Evolutionary conservation across 2,888 invertebrate species (phyloP), one percentile per base, ranked within the genome.

Genomic region (Endotricha flammealis): DNA sequence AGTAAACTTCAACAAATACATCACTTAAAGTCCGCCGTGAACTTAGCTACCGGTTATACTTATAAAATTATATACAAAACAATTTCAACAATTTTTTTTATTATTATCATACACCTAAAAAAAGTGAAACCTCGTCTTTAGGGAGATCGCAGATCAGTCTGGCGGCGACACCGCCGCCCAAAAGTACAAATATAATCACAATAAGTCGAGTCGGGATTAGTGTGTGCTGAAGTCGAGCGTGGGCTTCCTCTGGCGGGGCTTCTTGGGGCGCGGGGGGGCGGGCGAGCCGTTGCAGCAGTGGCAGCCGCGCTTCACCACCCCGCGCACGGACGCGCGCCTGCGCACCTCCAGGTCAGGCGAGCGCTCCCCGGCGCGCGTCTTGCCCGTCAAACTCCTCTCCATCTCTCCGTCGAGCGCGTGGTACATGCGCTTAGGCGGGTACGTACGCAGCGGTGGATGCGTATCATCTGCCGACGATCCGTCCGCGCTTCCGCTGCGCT

Each of bases 271-370:
- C 0, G 82, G 79, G 5, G 89, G 82, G 2, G 88, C 85, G 1
- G 89, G 87, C 0, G 86, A 80, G 4, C 90, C 90, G 57, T 79
- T 88, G 64, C 91, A 91, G 63, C 91, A 91, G 20, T 88, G 88
- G 55, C 91, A 91, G 32, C 88, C 89, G 25, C 90, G 85, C 49
- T 90, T 90, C 1, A 90, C 90, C 6, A 89, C 88, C 4, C 90
- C 90, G 0, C 90, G 71, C 0, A 78, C 78, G 13, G 58, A 88
- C 30, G 69, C 89, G 50, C 62, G 85, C 1, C 79, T 65, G 17
- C 73, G 44, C 3, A 57, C 60, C 12, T 68, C 75, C 29, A 38
- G 27, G 16, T 70, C 66, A 29, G 70, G 62, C 23, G 69, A 61
- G 8, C 70, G 44, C 29, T 74, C 69, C 3, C 72, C 72, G 1